Conservation (phyloP, 2,797 vertebrate genomes). For the Scarus forsteni region DNA sequence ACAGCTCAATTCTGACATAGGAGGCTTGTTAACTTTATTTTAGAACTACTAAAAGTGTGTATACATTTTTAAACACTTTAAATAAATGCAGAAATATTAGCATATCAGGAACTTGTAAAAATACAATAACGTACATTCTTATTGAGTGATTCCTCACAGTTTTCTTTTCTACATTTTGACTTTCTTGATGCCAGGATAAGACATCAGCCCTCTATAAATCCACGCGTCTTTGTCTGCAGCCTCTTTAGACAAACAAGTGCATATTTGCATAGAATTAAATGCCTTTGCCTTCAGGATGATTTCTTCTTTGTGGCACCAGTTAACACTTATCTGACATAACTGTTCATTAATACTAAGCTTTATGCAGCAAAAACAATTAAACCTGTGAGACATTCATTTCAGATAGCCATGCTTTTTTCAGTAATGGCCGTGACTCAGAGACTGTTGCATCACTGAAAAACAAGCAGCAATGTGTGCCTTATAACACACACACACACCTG, state of each 20-base stretch:
- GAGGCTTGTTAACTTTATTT: no score
- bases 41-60: no score
- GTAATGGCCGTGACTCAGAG: neutral
- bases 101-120: no score
- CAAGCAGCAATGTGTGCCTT: neutral
- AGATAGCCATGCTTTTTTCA: neutral
- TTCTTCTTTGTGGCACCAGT: slow-evolving; percentile 3
- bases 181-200: neutral
- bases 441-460: neutral
- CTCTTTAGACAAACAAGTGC: neutral
- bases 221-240: neutral
- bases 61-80: no score
- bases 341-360: slow-evolving; percentile 9
- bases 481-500: neutral
- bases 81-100: no score
- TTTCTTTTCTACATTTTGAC: neutral
- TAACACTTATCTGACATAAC: neutral
- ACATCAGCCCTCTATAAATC: neutral
- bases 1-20: no score
- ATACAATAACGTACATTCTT: no score
- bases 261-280: slow-evolving; percentile 7
- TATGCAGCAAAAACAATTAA: slow-evolving; percentile 14
- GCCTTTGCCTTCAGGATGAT: neutral
- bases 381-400: slow-evolving; percentile 7
- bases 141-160: neutral